A percentile compares a stretch with the other conserved stretches of the same genome.
Evolutionary conservation across 2,888 invertebrate genomes (phyloP).

Genomic region (Oscheius sp.): DNA sequence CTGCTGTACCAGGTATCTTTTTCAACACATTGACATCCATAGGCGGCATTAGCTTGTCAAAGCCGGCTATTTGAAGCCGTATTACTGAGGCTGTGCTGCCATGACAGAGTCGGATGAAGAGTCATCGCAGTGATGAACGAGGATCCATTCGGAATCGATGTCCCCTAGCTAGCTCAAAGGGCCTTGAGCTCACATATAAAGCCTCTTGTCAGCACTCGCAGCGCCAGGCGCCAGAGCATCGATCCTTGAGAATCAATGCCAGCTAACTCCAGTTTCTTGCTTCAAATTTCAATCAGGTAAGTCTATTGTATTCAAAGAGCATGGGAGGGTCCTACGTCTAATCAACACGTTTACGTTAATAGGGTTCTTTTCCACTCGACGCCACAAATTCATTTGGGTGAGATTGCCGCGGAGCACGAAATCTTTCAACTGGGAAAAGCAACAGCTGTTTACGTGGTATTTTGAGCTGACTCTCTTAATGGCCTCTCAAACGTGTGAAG

Average conservation of each 20-base stretch:
- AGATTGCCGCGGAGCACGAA: not conserved
- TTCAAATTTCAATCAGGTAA: constrained; percentile 36
- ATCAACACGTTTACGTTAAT: not conserved
- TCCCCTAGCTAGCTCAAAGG: constrained; percentile 22
- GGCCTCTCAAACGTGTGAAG: not conserved
- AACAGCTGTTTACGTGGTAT: not conserved
- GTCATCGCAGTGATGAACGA: constrained; percentile 20
- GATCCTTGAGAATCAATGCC: constrained; percentile 38
- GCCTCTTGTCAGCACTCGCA: constrained; percentile 34
- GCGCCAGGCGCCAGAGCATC: constrained; percentile 35
- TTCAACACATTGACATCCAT: too few relatives aligned
- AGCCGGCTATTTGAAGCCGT: constrained; percentile 14
- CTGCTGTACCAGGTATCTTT: too few relatives aligned
- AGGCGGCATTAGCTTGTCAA: not conserved
- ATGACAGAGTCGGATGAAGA: constrained; percentile 11
- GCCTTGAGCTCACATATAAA: constrained; percentile 35
- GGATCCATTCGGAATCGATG: constrained; percentile 32
- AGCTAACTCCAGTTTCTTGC: constrained; percentile 28
- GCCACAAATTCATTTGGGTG: not conserved
- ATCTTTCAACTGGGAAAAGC: not conserved
- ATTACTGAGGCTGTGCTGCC: constrained; percentile 1
- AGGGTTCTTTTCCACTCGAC: not conserved
- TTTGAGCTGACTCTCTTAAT: not conserved
- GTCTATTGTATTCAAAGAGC: constrained; percentile 8
- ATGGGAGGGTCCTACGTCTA: not conserved